These are phyloP conservation scores for Caerostris darwini DNA, from an alignment of 1,140 invertebrate genomes.

Conservation along the genomic window DNA sequence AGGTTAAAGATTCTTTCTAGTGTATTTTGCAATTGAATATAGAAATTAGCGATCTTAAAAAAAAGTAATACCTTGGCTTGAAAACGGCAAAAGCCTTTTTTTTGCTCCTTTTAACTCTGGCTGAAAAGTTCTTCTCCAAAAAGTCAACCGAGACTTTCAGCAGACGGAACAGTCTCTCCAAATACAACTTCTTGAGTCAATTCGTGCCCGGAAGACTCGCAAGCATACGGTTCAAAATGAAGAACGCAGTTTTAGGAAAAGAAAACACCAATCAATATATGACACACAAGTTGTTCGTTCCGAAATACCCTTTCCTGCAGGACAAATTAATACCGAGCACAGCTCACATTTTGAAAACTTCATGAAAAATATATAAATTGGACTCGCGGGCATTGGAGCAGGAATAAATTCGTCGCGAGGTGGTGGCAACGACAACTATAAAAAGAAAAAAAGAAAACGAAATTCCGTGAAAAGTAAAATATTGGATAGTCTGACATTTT, in stretches of 20 bases:
- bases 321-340: constrained; percentile 11
- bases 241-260: not conserved
- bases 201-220: not conserved
- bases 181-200: not conserved
- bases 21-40: not conserved
- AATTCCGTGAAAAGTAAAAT: no score
- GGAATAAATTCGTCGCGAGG: not conserved
- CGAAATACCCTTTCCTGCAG: no score
- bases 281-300: not conserved
- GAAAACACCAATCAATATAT: constrained; percentile 16
- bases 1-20: not conserved
- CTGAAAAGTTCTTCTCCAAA: not conserved
- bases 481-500: constrained; percentile 64
- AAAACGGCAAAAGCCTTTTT: not conserved
- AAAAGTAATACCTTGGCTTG: not conserved
- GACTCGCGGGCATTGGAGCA: constrained; percentile 28
- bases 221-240: not conserved
- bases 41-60: not conserved
- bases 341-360: not conserved
- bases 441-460: no score
- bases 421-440: no score
- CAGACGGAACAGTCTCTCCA: not conserved
- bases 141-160: not conserved
- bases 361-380: constrained; percentile 58
- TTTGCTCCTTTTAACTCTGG: not conserved